Evolutionary conservation across 1,140 invertebrate species (phyloP).

Genomic region (Drosophila nasuta): DNA sequence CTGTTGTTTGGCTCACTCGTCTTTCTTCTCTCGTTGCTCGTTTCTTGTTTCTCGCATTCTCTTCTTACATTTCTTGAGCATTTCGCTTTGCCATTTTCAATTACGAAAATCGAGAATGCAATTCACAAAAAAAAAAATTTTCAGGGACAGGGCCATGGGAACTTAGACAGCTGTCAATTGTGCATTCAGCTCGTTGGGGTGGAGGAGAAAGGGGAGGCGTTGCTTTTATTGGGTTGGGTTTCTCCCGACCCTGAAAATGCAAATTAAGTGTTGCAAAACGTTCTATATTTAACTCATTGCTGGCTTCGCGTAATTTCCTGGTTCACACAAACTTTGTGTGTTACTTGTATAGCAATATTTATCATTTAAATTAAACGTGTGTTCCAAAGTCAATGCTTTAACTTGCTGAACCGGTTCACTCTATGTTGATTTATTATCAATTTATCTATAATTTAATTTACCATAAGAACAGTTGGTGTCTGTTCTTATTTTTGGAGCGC

Average conservation of each 20-base stretch:
- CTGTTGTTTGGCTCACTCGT: neutral
- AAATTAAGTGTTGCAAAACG: slow-evolving; percentile 15
- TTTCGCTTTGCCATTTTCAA: neutral
- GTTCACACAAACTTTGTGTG: neutral
- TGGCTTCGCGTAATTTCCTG: neutral
- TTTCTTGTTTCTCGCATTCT: neutral
- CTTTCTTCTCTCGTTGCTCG: neutral
- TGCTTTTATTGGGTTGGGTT: neutral
- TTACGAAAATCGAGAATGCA: slow-evolving; percentile 24
- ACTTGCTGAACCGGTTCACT: too few species aligned
- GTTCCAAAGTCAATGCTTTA: too few species aligned
- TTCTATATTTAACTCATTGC: neutral
- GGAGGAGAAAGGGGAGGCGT: neutral
- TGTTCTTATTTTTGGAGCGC: too few species aligned
- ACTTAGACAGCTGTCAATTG: slow-evolving; percentile 29
- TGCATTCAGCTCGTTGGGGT: too few species aligned
- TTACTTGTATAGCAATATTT: neutral
- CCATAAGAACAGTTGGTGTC: too few species aligned
- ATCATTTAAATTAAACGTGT: neutral
- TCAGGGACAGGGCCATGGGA: slow-evolving; percentile 40
- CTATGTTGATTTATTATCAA: too few species aligned
- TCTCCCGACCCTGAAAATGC: neutral
- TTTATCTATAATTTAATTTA: too few species aligned
- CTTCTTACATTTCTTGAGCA: neutral
- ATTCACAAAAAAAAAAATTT: slow-evolving; percentile 21